Base-by-base conservation (phyloP, 2,797 vertebrate genomes). In the Anolis apletophallus region DNA sequence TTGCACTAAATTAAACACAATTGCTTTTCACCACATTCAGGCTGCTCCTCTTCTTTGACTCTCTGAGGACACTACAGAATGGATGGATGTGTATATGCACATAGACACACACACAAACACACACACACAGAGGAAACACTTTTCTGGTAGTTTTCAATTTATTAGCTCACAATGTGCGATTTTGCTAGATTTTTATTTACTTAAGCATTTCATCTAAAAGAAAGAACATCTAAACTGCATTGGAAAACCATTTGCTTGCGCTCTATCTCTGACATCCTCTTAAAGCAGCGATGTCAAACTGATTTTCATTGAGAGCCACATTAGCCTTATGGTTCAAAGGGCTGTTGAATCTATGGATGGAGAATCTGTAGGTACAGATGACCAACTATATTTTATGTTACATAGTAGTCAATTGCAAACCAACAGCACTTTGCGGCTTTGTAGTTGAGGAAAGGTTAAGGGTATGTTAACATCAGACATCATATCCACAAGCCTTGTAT, bases 1-100 rank as follows among this genome's bases (percentile, higher is more conserved):
- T 91, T 95, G 94, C 90, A 94, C 94, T 91, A 94, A 95, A 96
- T 93, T 95, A 96, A 96, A 96, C 85, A 93, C 81, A 91, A 89
- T 74, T 78, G 0, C 13, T 68, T 90, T 89, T 21, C 40, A 2
- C 81, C 89, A 91, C 88, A 78, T 88, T 83, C 68, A 14, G 79
- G 80, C 64, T 75, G 32, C 54, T 77, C 0, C 2, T 67, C 26
- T 21, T 78, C 55, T 78, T 88, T 32, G 26, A 52, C 26, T 32
- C 72, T 84, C 72, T 91, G 87, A 84, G 73, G 90, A 23, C 12
- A 8, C 40, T 29, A 81, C 69, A 86, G 83, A 85, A 74, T 80
- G 88, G 76, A 75, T 46, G 46, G 7, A 46, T 46, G 40, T 40
- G 40, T 40, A 5, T 40, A 40, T 40, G n/a, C n/a, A n/a, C n/a